phyloP scores from a whole-genome alignment of 2,888 invertebrate species.

The Microctonus hyperodae region DNA sequence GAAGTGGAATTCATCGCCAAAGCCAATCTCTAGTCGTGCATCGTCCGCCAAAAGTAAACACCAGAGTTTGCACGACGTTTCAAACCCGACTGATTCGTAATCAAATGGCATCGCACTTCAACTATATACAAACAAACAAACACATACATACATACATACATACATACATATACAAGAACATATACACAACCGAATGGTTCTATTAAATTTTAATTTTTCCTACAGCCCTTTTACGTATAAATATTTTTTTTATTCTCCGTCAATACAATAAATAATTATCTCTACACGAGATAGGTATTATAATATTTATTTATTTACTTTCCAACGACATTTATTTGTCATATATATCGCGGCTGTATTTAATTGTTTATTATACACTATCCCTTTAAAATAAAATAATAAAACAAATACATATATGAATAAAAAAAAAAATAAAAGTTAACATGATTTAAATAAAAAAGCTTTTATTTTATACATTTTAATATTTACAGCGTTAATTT shows the following conservation, averaged over 20 bases:
- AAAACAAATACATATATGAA: too few relatives aligned
- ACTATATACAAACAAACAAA: constrained; percentile 9
- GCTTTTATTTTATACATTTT: background rate
- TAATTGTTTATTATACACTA: too few relatives aligned
- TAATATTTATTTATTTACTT: constrained; percentile 10
- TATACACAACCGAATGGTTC: too few relatives aligned
- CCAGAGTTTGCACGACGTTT: constrained; percentile 13
- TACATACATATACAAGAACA: too few relatives aligned
- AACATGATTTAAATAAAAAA: too few relatives aligned
- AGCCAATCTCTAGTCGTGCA: constrained; percentile 25
- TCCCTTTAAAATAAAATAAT: too few relatives aligned
- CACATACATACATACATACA: background rate
- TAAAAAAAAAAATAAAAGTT: too few relatives aligned
- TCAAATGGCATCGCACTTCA: constrained; percentile 26
- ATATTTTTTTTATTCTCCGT: background rate
- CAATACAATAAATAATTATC: too few relatives aligned
- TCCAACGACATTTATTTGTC: background rate
- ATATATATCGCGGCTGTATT: background rate
- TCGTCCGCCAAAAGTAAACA: constrained; percentile 26
- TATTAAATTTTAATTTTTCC: background rate
- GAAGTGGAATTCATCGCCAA: constrained; percentile 17
- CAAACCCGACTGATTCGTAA: constrained; percentile 27
- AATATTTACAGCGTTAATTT: background rate
- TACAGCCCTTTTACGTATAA: background rate
- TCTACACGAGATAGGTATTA: too few relatives aligned